A percentile compares a stretch with the other conserved stretches of the same genome.
phyloP scores from a whole-genome alignment of 1,140 invertebrate species.

The Aphelenchoides fujianensis region DNA sequence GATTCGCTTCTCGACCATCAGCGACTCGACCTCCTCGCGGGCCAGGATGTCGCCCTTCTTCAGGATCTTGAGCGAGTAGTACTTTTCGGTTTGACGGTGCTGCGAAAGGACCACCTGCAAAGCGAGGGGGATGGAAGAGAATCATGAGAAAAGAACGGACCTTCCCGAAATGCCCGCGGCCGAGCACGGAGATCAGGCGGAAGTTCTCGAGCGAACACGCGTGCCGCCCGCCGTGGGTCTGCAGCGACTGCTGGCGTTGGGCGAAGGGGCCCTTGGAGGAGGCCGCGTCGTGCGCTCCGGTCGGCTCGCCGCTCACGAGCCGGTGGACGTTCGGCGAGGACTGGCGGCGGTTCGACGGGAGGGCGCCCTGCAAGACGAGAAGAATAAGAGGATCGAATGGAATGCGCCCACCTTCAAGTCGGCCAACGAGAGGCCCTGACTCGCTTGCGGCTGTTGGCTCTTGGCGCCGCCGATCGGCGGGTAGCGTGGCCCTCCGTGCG shows the following conservation, averaged over 20 bases:
- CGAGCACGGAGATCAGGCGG: conserved; percentile 87
- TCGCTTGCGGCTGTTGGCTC: neutral
- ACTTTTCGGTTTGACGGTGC: conserved; percentile 68
- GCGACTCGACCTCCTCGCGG: conserved; percentile 89
- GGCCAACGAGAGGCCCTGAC: neutral
- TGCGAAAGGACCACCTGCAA: conserved; percentile 91
- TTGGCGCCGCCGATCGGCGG: neutral
- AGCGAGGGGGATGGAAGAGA: conserved; percentile 49
- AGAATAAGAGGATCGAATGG: too few species aligned
- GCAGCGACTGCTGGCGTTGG: neutral
- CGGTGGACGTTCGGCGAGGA: conserved; percentile 33
- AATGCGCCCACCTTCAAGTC: conserved; percentile 14
- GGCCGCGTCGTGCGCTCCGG: too few species aligned
- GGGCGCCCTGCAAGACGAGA: conserved; percentile 30
- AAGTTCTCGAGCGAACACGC: conserved; percentile 81
- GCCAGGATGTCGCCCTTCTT: conserved; percentile 99
- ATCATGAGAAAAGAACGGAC: conserved; percentile 64
- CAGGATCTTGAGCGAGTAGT: conserved; percentile 78
- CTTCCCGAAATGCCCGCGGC: conserved; percentile 98
- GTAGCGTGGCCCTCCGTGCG: too few species aligned
- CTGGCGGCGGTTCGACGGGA: conserved; percentile 40
- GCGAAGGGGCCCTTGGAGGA: neutral
- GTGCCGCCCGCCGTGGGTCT: neutral
- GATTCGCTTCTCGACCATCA: conserved; percentile 96
- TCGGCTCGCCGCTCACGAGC: conserved; percentile 13